phyloP scores from a whole-genome alignment of 2,113 vertebrate genomes.

The Morone saxatilis region DNA sequence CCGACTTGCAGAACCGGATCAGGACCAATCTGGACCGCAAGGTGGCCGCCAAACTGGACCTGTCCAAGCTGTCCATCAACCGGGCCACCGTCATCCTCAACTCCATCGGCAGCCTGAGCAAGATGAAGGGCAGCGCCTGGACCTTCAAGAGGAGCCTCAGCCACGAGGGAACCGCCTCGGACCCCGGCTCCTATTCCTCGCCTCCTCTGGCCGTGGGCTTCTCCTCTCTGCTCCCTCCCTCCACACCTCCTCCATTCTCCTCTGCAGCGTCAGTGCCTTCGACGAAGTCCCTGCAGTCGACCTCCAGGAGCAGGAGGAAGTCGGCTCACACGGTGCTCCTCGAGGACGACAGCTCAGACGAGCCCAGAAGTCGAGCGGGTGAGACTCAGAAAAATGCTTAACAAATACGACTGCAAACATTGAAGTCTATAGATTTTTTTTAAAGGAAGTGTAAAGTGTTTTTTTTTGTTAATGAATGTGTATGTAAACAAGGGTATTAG shows the following conservation, averaged over 20 bases:
- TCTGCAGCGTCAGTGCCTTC: not conserved
- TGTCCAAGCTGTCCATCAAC: conserved; percentile 83
- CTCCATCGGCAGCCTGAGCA: conserved; percentile 94
- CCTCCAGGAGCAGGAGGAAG: conserved; percentile 87
- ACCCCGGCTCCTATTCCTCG: conserved; percentile 68
- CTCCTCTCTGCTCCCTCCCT: conserved; percentile 69
- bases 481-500: not conserved
- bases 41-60: conserved; percentile 72
- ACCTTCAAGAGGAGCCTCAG: conserved; percentile 83
- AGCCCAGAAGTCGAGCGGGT: conserved; percentile 69
- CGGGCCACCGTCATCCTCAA: conserved; percentile 91
- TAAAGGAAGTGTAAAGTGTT: no score
- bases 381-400: not conserved
- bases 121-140: conserved; percentile 88
- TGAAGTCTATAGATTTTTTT: no score
- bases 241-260: conserved; percentile 69
- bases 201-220: conserved; percentile 37
- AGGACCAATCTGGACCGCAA: conserved; percentile 80
- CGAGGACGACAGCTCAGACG: conserved; percentile 88
- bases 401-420: not conserved
- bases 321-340: conserved; percentile 89
- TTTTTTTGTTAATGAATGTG: not conserved
- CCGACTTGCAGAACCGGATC: conserved; percentile 81
- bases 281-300: conserved; percentile 58
- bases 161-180: conserved; percentile 61